These are phyloP conservation scores for Sacculina carcini DNA, from an alignment of 2,888 invertebrate species.

Conservation along the genomic window DNA sequence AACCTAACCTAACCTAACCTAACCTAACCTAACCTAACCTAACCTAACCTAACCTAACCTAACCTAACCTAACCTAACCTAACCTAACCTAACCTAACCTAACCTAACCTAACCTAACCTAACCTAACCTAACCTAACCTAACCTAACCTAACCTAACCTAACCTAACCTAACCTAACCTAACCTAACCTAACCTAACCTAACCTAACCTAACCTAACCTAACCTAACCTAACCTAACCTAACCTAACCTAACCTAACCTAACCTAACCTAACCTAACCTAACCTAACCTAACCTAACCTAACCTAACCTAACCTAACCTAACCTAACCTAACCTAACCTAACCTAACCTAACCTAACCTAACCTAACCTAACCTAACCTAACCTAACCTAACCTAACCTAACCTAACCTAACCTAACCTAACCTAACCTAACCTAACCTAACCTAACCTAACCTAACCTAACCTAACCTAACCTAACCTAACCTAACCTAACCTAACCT, in stretches of 20 bases:
- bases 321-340: conserved; percentile 5
- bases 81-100: no score
- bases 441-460: no score
- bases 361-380: conserved; percentile 6
- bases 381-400: conserved; percentile 5
- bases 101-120: no score
- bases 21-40: conserved; percentile 5
- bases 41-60: no score
- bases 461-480: no score
- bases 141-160: no score
- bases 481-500: no score
- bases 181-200: no score
- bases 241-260: neutral
- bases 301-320: conserved; percentile 4
- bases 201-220: no score
- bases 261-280: conserved; percentile 5
- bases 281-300: conserved; percentile 4
- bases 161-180: no score
- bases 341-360: conserved; percentile 6
- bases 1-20: conserved; percentile 6
- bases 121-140: no score
- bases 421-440: conserved; percentile 5
- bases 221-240: neutral
- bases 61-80: no score
- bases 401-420: conserved; percentile 6